Conservation (phyloP, 2,113 vertebrate genomes). For the Poeciliopsis retropinna region DNA sequence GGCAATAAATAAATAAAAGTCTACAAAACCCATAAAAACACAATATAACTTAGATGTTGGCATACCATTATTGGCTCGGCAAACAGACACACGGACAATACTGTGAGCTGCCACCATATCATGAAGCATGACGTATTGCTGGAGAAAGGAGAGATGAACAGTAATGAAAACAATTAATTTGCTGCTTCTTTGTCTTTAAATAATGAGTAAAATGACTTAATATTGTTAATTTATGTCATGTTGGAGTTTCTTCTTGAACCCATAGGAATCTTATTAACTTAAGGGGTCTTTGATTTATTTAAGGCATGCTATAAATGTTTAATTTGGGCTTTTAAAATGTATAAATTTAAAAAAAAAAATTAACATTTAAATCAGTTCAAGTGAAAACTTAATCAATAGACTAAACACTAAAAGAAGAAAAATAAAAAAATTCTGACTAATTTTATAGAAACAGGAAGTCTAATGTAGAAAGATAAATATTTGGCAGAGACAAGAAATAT, state of each 20-base stretch:
- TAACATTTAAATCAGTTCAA: background rate
- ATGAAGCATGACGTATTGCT: constrained; percentile 98
- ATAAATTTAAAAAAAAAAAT: too few species aligned
- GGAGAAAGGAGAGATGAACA: constrained; percentile 45
- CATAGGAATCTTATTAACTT: background rate
- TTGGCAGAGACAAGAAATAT: background rate
- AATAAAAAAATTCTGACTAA: too few species aligned
- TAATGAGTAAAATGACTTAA: background rate
- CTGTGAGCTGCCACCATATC: constrained; percentile 98
- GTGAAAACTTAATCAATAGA: background rate
- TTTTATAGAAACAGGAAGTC: background rate
- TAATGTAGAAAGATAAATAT: background rate
- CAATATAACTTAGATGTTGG: background rate
- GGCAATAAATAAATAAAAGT: background rate
- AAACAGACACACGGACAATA: constrained; percentile 93
- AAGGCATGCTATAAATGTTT: background rate
- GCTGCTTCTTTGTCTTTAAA: background rate
- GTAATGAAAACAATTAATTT: background rate
- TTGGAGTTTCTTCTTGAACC: background rate
- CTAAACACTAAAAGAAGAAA: background rate
- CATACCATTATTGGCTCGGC: constrained; percentile 89
- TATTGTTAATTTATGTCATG: background rate
- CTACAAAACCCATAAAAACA: background rate
- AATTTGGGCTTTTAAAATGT: background rate
- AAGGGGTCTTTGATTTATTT: background rate